phyloP scores from a whole-genome alignment of 2,113 vertebrate genomes.

The Malurus elegans region DNA sequence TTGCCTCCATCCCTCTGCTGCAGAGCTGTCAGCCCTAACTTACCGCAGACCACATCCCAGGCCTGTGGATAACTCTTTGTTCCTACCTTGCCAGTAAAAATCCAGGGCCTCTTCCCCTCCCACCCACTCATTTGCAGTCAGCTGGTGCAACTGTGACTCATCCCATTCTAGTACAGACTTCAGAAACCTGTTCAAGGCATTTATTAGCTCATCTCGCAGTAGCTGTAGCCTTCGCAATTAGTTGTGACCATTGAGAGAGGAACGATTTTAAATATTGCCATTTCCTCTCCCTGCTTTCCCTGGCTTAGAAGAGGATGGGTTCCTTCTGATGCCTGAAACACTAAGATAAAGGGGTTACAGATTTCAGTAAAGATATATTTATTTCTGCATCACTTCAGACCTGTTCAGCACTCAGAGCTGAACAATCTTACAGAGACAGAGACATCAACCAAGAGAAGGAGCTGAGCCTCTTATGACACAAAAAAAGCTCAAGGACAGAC shows the following conservation, averaged over 20 bases:
- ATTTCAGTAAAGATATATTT: neutral
- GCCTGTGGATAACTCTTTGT: neutral
- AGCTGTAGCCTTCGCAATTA: neutral
- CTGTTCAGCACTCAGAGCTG: neutral
- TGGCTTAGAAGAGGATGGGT: neutral
- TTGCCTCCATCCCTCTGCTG: neutral
- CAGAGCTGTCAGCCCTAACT: neutral
- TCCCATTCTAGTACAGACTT: constrained; percentile 1
- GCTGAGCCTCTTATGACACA: neutral
- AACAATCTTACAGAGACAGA: neutral
- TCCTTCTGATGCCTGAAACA: neutral
- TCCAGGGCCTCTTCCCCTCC: neutral
- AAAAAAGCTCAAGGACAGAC: neutral
- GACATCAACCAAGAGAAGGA: neutral
- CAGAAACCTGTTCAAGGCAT: constrained; percentile 13
- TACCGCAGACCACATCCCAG: neutral
- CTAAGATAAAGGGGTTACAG: neutral
- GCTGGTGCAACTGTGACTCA: constrained; percentile 40
- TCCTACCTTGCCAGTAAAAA: neutral
- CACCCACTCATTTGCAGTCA: constrained; percentile 34
- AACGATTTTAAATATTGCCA: neutral
- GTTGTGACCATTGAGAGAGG: neutral
- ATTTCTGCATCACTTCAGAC: neutral
- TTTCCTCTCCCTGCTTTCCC: neutral
- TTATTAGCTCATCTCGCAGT: neutral